Percentiles rank a stretch among this genome's conserved stretches.
These are phyloP conservation scores for Vidua macroura DNA, from an alignment of 2,113 vertebrate species.

Conservation along the genomic window DNA sequence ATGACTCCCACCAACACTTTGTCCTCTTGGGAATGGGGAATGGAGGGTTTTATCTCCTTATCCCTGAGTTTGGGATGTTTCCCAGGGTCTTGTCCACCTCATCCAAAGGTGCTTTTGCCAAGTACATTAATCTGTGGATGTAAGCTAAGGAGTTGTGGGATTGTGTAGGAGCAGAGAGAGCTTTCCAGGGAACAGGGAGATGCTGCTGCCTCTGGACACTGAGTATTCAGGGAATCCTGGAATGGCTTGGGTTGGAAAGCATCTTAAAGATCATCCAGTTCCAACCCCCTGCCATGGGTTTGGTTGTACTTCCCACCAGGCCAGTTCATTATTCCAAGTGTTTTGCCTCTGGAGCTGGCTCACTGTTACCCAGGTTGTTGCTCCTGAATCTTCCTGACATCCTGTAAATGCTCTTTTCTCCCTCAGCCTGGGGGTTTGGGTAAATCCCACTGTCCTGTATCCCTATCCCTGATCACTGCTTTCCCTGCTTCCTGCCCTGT, in stretches of 20 bases:
- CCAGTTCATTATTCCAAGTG: accelerated
- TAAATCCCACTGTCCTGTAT: background rate
- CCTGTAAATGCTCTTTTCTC: background rate
- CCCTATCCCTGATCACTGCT: accelerated
- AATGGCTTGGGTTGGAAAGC: background rate
- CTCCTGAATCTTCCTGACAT: background rate
- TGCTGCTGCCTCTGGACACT: background rate
- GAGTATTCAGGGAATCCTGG: background rate
- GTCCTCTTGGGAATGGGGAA: background rate
- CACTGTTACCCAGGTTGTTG: background rate
- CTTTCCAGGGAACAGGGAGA: background rate
- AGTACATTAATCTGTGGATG: accelerated
- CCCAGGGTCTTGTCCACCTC: background rate
- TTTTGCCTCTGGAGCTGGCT: background rate
- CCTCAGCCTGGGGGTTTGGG: background rate
- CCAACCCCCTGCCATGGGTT: background rate
- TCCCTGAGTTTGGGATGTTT: background rate
- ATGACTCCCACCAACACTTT: background rate
- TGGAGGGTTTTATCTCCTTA: background rate
- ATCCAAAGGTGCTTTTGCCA: background rate
- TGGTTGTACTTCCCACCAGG: background rate
- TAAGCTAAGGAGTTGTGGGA: background rate
- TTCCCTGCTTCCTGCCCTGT: background rate
- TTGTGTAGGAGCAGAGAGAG: background rate
- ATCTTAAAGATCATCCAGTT: background rate